These are phyloP conservation scores for Cephus nigrinus DNA, from an alignment of 2,888 invertebrate genomes.

Conservation along the genomic window DNA sequence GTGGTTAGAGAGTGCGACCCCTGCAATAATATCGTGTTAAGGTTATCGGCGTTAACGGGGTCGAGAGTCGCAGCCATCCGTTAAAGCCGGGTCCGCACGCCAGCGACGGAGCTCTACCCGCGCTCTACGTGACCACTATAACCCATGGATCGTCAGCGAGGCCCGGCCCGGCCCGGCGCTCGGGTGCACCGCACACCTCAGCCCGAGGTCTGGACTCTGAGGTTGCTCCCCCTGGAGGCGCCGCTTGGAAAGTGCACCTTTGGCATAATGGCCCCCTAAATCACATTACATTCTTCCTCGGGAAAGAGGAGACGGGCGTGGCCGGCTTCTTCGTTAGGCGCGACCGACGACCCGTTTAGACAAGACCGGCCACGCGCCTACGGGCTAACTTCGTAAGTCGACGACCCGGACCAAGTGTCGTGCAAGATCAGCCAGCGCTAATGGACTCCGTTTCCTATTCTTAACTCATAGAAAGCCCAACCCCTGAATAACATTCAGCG, in stretches of 20 bases:
- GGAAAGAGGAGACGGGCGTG: slow-evolving; percentile 32
- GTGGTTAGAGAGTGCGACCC: background rate
- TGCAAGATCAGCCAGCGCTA: background rate
- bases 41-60: slow-evolving; percentile 16
- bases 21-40: slow-evolving; percentile 7
- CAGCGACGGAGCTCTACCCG: background rate
- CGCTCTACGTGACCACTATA: background rate
- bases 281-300: slow-evolving; percentile 64
- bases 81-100: background rate
- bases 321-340: slow-evolving; percentile 16
- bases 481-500: too few relatives aligned
- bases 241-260: slow-evolving; percentile 56
- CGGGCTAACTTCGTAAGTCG: background rate
- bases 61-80: background rate
- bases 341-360: background rate
- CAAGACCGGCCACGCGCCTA: background rate
- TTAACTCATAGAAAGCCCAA: too few relatives aligned
- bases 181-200: slow-evolving; percentile 44
- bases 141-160: slow-evolving; percentile 38
- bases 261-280: slow-evolving; percentile 61
- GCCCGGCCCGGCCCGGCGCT: slow-evolving; percentile 35
- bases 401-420: background rate
- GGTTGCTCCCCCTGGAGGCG: too few relatives aligned
- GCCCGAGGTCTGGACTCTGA: background rate
- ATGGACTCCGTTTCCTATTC: background rate